Evolutionary conservation across 2,888 invertebrate species (phyloP), one percentile per base, ranked within the genome.

Genomic region (Clunio marinus): DNA sequence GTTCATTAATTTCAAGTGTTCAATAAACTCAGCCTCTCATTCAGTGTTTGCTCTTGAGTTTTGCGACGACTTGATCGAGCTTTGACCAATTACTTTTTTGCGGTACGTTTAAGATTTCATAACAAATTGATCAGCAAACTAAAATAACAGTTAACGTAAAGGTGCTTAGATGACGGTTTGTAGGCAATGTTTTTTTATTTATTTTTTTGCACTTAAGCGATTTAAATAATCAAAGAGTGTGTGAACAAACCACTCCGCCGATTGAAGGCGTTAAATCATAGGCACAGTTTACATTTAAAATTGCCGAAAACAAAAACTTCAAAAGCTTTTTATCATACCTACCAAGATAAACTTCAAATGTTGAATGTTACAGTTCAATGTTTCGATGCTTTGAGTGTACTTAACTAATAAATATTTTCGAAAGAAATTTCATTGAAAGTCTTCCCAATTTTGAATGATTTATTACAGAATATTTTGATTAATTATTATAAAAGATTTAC

Each of bases 1-100:
- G 58, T 59, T 59, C 32, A 59, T 28, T 59, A 32, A 25, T n/a
- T 28, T 58, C 58, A 58, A 58, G 58, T 58, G 58, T 27, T 58
- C 58, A 20, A 58, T 28, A 59, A 59, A 59, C 32, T 10, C 28
- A 27, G 15, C 28, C n/a, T 2, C 13, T 17, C n/a, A n/a, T 27
- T 22, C 58, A 27, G 28, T 59, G 35, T 59, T 59, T 59, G 59
- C 32, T 59, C 59, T 32, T 28, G 28, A 32, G 55, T 5, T 17
- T 3, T 20, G 55, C 55, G 35, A 59, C 20, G 35, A 24, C 35
- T 59, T 2, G 45, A 45, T 45, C 25, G 28, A 5, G 4, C 22
- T 5, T 22, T 10, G 22, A 55, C 22, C 10, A 58, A 25, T 28
- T 59, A n/a, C 17, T 35, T 17, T n/a, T 59, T 20, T 32, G 32